Percentiles rank a stretch among this genome's conserved stretches.
Conservation (phyloP, 2,888 invertebrate species). For the Nowickia ferox region DNA sequence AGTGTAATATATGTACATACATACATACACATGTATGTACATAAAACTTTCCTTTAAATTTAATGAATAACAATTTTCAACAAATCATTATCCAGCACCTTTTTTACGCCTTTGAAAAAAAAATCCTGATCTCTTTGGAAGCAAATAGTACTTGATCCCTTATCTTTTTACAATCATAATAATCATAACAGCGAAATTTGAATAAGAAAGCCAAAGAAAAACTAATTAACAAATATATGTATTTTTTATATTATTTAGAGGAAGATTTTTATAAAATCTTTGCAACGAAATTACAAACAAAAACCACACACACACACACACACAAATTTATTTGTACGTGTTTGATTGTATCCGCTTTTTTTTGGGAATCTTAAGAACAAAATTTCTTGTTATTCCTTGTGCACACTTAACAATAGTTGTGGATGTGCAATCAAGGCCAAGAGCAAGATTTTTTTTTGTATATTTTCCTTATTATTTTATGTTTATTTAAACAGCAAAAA, state of each 20-base stretch:
- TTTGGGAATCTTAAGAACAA: conserved; percentile 6
- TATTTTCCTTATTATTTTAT: conserved; percentile 53
- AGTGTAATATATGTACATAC: too few relatives aligned
- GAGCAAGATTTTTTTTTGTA: conserved; percentile 59
- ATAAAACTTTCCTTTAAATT: too few relatives aligned
- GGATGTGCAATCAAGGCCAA: conserved; percentile 68
- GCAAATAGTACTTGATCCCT: neutral
- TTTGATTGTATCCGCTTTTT: conserved; percentile 49
- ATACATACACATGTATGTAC: too few relatives aligned
- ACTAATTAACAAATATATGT: conserved; percentile 42
- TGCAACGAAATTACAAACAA: conserved; percentile 24
- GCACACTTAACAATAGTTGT: conserved; percentile 41
- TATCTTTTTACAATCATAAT: conserved; percentile 12
- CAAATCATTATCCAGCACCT: neutral
- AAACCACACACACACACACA: conserved; percentile 11
- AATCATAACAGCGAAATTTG: conserved; percentile 36
- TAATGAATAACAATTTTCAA: too few relatives aligned
- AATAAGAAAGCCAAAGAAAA: conserved; percentile 34
- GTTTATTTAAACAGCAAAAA: conserved; percentile 58
- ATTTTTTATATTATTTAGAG: neutral
- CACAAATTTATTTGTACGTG: conserved; percentile 13
- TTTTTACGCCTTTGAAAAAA: neutral
- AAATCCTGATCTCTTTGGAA: neutral
- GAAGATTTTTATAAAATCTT: conserved; percentile 21
- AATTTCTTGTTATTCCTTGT: conserved; percentile 19